Percentiles rank a stretch among this genome's conserved stretches.
These are phyloP conservation scores for Psilopogon haemacephalus DNA, from an alignment of 2,113 vertebrate species.

Conservation along the genomic window DNA sequence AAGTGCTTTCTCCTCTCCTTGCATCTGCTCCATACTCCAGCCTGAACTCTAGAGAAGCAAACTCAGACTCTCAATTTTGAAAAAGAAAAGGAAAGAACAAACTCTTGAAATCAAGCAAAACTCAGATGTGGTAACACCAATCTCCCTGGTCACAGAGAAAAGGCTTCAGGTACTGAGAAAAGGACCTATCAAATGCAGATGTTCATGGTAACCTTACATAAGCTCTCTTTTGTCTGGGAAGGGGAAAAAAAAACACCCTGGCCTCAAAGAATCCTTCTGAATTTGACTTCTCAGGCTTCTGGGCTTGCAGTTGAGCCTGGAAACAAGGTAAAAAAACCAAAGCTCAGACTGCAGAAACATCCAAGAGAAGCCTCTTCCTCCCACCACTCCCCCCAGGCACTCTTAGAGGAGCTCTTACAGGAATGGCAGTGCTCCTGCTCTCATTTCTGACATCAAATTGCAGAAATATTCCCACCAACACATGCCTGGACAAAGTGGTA, in stretches of 20 bases:
- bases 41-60: not conserved
- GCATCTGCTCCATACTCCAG: not conserved
- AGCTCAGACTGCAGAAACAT: not conserved
- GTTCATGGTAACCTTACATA: not conserved
- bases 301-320: not conserved
- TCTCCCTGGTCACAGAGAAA: not conserved
- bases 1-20: not conserved
- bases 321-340: not conserved
- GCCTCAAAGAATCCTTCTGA: not conserved
- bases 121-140: not conserved
- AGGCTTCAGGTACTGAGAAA: not conserved
- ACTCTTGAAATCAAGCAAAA: not conserved
- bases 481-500: not conserved
- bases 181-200: not conserved
- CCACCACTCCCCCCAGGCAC: not conserved
- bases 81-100: not conserved
- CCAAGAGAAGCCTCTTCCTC: not conserved
- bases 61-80: not conserved
- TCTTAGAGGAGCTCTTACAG: not conserved
- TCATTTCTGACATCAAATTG: not conserved
- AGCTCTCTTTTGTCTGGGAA: not conserved
- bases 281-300: not conserved
- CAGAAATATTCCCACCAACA: not conserved
- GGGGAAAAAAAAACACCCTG: not conserved
- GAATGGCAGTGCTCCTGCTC: not conserved